A percentile compares a stretch with the other conserved stretches of the same genome.
These are phyloP conservation scores for Xanthorhoe designata DNA, from an alignment of 2,888 invertebrate species.

Conservation along the genomic window DNA sequence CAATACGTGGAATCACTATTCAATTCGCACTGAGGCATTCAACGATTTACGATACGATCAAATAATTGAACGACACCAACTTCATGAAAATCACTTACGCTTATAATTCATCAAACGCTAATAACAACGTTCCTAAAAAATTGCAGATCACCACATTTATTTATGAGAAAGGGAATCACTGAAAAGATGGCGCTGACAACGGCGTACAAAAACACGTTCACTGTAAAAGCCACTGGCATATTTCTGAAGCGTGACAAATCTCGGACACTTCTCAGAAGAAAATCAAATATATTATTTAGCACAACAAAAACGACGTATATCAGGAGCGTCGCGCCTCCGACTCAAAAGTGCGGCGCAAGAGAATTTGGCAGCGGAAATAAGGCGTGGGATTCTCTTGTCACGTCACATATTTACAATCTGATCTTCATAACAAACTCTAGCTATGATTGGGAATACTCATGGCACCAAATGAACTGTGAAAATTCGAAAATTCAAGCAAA, in stretches of 20 bases:
- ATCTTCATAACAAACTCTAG: slow-evolving; percentile 51
- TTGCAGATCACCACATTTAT: slow-evolving; percentile 60
- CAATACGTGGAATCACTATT: slow-evolving; percentile 14
- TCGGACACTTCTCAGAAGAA: slow-evolving; percentile 41
- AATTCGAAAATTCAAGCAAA: slow-evolving; percentile 48
- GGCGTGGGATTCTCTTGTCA: slow-evolving; percentile 61
- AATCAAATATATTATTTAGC: slow-evolving; percentile 49
- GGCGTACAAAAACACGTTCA: slow-evolving; percentile 53
- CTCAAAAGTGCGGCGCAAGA: slow-evolving; percentile 68
- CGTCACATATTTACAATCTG: slow-evolving; percentile 48
- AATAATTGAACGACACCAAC: slow-evolving; percentile 30
- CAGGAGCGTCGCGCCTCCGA: slow-evolving; percentile 53
- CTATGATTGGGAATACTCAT: slow-evolving; percentile 47
- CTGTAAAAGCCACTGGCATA: slow-evolving; percentile 60
- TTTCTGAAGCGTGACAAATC: slow-evolving; percentile 43
- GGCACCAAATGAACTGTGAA: slow-evolving; percentile 23
- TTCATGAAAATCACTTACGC: slow-evolving; percentile 35
- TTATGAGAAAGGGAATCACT: slow-evolving; percentile 56
- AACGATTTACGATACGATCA: slow-evolving; percentile 23
- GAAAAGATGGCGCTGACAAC: slow-evolving; percentile 57
- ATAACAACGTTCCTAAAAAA: slow-evolving; percentile 64
- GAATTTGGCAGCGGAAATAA: slow-evolving; percentile 68
- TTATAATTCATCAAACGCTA: slow-evolving; percentile 54
- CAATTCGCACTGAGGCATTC: slow-evolving; percentile 26
- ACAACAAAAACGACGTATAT: slow-evolving; percentile 59